A percentile compares a stretch with the other conserved stretches of the same genome.
These are phyloP conservation scores for Solea senegalensis DNA, from an alignment of 2,113 vertebrate species.

Conservation along the genomic window DNA sequence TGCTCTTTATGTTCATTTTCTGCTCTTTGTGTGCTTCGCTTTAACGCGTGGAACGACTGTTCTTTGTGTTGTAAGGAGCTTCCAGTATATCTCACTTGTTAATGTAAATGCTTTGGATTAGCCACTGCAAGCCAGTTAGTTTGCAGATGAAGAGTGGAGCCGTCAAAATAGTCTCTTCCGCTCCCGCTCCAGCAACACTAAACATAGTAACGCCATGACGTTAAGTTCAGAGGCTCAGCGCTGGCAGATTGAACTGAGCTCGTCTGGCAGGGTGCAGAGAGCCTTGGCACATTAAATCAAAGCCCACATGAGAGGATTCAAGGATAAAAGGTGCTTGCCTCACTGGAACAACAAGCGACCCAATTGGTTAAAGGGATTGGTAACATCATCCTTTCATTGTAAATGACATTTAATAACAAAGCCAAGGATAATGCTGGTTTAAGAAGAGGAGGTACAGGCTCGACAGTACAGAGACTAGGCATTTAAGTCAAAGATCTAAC, in stretches of 20 bases:
- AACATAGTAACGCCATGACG: conserved; percentile 52
- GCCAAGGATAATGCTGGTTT: not conserved
- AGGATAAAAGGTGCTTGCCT: conserved; percentile 47
- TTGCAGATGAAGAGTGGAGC: conserved; percentile 11
- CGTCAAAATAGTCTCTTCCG: conserved; percentile 8
- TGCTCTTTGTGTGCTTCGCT: conserved; percentile 14
- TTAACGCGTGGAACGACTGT: conserved; percentile 8
- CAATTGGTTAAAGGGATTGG: conserved; percentile 53
- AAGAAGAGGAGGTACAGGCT: not conserved
- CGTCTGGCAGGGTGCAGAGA: conserved; percentile 49
- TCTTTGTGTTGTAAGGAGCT: conserved; percentile 12
- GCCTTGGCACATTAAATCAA: conserved; percentile 61
- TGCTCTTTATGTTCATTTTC: conserved; percentile 9
- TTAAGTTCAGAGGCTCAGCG: conserved; percentile 40
- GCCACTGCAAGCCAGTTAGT: conserved; percentile 19
- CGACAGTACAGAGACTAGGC: conserved; percentile 1
- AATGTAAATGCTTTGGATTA: conserved; percentile 12
- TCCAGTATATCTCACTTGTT: conserved; percentile 6
- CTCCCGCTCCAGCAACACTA: conserved; percentile 33
- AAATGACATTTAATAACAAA: conserved; percentile 34
- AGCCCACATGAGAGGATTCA: conserved; percentile 51
- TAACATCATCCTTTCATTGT: conserved; percentile 41
- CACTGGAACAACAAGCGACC: conserved; percentile 52
- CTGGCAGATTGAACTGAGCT: conserved; percentile 24
- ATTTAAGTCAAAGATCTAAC: not conserved